These are phyloP conservation scores for Microcebus lehilahytsara DNA, from an alignment of 2,113 vertebrate genomes.

Conservation along the genomic window DNA sequence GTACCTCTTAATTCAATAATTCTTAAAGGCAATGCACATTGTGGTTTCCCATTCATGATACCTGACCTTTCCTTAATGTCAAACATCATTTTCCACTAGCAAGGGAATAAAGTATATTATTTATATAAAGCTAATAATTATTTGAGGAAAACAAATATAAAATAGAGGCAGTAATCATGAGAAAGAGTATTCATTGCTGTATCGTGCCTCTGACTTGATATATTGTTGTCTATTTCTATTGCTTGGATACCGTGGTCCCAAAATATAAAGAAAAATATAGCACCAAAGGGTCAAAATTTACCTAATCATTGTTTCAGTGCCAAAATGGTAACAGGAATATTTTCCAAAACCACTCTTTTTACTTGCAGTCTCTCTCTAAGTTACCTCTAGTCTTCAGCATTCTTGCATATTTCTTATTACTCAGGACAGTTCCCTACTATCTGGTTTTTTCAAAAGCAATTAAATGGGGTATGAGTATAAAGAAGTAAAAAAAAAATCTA, in stretches of 20 bases:
- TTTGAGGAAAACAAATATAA: slow-evolving; percentile 80
- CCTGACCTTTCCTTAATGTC: slow-evolving; percentile 87
- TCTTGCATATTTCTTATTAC: not conserved
- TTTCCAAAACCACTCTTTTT: slow-evolving; percentile 45
- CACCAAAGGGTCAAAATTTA: not conserved
- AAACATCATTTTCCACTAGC: slow-evolving; percentile 81
- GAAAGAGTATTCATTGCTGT: slow-evolving; percentile 72
- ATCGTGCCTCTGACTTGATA: slow-evolving; percentile 60
- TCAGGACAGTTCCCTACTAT: not conserved
- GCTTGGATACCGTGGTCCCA: not conserved
- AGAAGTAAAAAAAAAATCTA: not conserved
- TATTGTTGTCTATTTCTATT: slow-evolving; percentile 62
- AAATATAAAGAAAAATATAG: not conserved
- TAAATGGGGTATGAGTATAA: not conserved
- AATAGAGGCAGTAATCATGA: slow-evolving; percentile 67
- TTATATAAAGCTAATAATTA: slow-evolving; percentile 85
- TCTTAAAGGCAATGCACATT: slow-evolving; percentile 84
- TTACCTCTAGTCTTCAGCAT: not conserved
- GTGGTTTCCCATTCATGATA: slow-evolving; percentile 82
- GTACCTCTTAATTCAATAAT: slow-evolving; percentile 86
- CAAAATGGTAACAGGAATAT: not conserved
- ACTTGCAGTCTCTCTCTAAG: not conserved
- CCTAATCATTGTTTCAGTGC: slow-evolving; percentile 46
- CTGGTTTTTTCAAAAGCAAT: not conserved
- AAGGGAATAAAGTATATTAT: slow-evolving; percentile 82